A percentile compares a stretch with the other conserved stretches of the same genome.
phyloP scores from a whole-genome alignment of 2,888 invertebrate genomes.

The Dioctria rufipes region DNA sequence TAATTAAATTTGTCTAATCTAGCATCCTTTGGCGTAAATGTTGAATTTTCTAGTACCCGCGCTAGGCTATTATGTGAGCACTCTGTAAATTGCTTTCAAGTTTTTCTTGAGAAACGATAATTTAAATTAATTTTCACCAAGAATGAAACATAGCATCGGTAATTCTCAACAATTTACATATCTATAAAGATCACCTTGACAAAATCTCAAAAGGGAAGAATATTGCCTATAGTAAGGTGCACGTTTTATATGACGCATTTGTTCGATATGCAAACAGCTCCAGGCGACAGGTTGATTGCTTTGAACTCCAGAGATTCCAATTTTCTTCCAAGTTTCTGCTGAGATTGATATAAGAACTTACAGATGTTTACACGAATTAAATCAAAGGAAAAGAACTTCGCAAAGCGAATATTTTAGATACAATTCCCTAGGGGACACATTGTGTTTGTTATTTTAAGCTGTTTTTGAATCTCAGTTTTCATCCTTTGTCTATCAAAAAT shows the following conservation, averaged over 20 bases:
- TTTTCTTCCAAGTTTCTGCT: not conserved
- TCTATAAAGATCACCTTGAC: not conserved
- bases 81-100: too few relatives aligned
- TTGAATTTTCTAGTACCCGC: too few relatives aligned
- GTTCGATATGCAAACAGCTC: not conserved
- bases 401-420: not conserved
- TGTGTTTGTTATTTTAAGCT: not conserved
- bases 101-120: not conserved
- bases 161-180: not conserved
- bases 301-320: not conserved
- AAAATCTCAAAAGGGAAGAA: not conserved
- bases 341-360: constrained; percentile 1
- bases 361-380: not conserved
- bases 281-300: not conserved
- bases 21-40: too few relatives aligned
- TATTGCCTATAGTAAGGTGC: not conserved
- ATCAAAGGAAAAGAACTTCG: not conserved
- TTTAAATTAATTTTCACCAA: not conserved
- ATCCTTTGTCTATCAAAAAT: not conserved
- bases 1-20: too few relatives aligned
- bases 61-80: too few relatives aligned
- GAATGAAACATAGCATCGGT: not conserved
- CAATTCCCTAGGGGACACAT: not conserved
- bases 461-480: not conserved
- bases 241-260: not conserved